Evolutionary conservation across 2,888 invertebrate species (phyloP).

Genomic region (Cephus runcator): DNA sequence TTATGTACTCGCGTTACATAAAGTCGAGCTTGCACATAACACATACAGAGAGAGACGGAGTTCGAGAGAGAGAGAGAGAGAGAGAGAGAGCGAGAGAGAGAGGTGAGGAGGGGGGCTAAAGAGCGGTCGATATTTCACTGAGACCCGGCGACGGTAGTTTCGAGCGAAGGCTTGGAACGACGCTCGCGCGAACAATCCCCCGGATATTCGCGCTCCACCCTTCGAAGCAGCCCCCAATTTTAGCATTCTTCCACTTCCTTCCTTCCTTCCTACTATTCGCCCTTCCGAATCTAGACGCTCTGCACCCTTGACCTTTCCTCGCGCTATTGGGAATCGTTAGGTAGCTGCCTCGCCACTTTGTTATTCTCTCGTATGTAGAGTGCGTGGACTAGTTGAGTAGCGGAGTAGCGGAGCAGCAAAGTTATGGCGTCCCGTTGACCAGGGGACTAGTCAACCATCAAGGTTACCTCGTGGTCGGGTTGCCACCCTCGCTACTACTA

Average conservation of each 20-base stretch:
- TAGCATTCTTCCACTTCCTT: neutral
- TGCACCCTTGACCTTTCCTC: neutral
- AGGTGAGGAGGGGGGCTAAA: constrained; percentile 35
- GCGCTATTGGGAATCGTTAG: neutral
- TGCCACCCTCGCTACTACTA: constrained; percentile 14
- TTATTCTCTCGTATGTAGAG: neutral
- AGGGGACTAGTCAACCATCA: neutral
- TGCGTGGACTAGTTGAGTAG: neutral
- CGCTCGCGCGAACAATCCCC: constrained; percentile 24
- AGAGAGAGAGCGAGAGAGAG: constrained; percentile 17
- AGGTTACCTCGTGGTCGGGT: constrained; percentile 4
- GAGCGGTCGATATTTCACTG: constrained; percentile 56
- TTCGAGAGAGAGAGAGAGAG: constrained; percentile 12
- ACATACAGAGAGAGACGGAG: constrained; percentile 13
- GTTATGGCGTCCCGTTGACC: neutral
- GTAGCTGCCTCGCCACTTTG: too few species aligned
- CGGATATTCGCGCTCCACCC: neutral
- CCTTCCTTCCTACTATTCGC: neutral
- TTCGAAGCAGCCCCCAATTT: neutral
- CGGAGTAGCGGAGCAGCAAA: neutral
- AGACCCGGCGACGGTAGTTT: constrained; percentile 42
- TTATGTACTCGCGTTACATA: constrained; percentile 17
- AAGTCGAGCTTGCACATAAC: constrained; percentile 29
- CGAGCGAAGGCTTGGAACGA: constrained; percentile 45
- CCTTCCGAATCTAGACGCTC: neutral